These are phyloP conservation scores for Lepidotrigona ventralis DNA, from an alignment of 1,140 invertebrate genomes.

Conservation along the genomic window DNA sequence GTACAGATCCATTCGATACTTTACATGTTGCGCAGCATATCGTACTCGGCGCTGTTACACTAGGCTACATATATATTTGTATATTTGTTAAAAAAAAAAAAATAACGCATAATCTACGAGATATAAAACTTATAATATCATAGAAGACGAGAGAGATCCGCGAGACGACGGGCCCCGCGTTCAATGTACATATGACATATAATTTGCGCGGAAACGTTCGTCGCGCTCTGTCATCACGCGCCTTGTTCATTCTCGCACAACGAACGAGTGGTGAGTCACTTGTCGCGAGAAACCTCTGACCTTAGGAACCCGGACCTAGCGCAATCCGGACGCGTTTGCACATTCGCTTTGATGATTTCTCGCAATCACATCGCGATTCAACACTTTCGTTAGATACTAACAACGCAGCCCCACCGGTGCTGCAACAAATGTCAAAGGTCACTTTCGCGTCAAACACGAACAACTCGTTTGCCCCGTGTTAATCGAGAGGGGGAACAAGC, in stretches of 20 bases:
- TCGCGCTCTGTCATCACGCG: neutral
- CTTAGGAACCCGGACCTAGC: constrained; percentile 9
- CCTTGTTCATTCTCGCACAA: neutral
- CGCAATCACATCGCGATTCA: constrained; percentile 36
- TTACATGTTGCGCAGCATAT: neutral
- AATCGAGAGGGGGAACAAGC: neutral
- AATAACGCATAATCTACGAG: constrained; percentile 26
- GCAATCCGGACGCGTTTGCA: neutral
- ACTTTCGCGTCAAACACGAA: neutral
- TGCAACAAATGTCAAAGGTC: constrained; percentile 19
- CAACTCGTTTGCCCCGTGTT: neutral
- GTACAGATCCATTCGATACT: constrained; percentile 24
- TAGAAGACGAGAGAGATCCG: neutral
- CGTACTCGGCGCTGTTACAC: neutral
- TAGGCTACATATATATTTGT: neutral
- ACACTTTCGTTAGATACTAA: constrained; percentile 39
- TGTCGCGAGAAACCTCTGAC: constrained; percentile 3
- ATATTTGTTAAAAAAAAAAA: constrained; percentile 31
- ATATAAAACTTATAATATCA: constrained; percentile 35
- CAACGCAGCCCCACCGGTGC: too few species aligned
- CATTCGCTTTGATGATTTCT: neutral
- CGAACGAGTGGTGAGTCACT: neutral
- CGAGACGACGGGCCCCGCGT: neutral
- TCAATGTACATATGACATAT: neutral
- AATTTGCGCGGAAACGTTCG: neutral